These are phyloP conservation scores for Bombyx mandarina DNA, from an alignment of 1,140 invertebrate genomes.

Conservation along the genomic window DNA sequence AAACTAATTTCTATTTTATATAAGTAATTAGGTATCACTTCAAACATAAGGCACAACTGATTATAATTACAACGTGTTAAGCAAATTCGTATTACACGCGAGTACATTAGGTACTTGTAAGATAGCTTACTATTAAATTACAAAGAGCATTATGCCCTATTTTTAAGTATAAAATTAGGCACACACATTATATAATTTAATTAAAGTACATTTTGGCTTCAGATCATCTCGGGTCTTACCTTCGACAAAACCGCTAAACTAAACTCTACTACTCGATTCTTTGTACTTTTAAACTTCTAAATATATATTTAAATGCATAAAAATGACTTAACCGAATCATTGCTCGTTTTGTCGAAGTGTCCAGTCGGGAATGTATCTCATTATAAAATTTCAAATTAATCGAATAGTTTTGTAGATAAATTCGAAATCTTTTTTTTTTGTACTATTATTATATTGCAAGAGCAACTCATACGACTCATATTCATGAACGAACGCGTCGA, in stretches of 20 bases:
- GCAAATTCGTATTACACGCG: constrained; percentile 1
- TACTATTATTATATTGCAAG: neutral
- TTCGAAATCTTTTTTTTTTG: constrained; percentile 6
- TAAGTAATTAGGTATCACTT: constrained; percentile 38
- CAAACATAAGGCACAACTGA: constrained; percentile 49
- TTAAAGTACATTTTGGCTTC: constrained; percentile 41
- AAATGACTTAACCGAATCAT: constrained; percentile 36
- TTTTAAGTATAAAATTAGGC: constrained; percentile 27
- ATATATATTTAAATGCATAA: constrained; percentile 61
- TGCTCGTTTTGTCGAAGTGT: constrained; percentile 30
- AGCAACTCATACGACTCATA: constrained; percentile 5
- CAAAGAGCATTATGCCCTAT: constrained; percentile 31
- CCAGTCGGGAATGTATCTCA: constrained; percentile 30
- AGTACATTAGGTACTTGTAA: constrained; percentile 10
- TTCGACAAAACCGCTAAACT: constrained; percentile 27
- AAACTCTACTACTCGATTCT: constrained; percentile 38
- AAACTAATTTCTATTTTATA: constrained; percentile 3
- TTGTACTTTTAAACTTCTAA: constrained; percentile 58
- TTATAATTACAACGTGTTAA: neutral
- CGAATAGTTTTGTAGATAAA: constrained; percentile 8
- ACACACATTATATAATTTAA: constrained; percentile 11
- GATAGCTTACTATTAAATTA: constrained; percentile 23
- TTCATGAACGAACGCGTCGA: constrained; percentile 15
- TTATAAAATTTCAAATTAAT: constrained; percentile 20
- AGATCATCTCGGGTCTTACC: constrained; percentile 18